Conservation (phyloP, 2,797 vertebrate species). For the Phrynocephalus guinanensis region DNA sequence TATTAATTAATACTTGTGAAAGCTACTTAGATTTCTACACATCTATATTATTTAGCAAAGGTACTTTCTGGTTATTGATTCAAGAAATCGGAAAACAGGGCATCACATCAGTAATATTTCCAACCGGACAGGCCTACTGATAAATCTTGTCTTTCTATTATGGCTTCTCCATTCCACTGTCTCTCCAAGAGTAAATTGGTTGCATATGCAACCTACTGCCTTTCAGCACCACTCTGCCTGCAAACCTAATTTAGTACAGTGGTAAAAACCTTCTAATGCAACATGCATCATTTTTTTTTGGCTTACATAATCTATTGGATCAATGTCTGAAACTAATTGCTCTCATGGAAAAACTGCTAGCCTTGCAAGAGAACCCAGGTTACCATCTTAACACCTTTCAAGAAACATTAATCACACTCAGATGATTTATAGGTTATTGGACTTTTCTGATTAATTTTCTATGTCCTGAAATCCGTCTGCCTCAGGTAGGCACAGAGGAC, state of each 20-base stretch:
- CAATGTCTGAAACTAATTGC: conserved; percentile 55
- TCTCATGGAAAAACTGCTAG: conserved; percentile 55
- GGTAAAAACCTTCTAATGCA: conserved; percentile 58
- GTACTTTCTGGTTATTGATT: conserved; percentile 38
- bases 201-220: conserved; percentile 65
- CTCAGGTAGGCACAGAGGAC: conserved; percentile 8
- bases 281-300: conserved; percentile 64
- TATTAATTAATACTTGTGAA: conserved; percentile 58
- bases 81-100: conserved; percentile 11
- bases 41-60: conserved; percentile 42
- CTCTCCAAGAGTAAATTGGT: conserved; percentile 68
- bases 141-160: conserved; percentile 61
- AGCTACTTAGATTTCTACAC: conserved; percentile 55
- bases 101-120: conserved; percentile 44
- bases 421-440: conserved; percentile 56
- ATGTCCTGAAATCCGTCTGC: conserved; percentile 39
- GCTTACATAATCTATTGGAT: conserved; percentile 57
- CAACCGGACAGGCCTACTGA: conserved; percentile 44
- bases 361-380: conserved; percentile 59
- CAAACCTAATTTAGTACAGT: conserved; percentile 68
- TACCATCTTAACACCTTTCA: conserved; percentile 62
- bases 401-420: conserved; percentile 66
- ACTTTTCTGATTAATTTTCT: conserved; percentile 71
- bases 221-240: conserved; percentile 53
- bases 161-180: conserved; percentile 55